A percentile compares a stretch with the other conserved stretches of the same genome.
These are phyloP conservation scores for Scolopax mira DNA, from an alignment of 2,113 vertebrate species.

Conservation along the genomic window DNA sequence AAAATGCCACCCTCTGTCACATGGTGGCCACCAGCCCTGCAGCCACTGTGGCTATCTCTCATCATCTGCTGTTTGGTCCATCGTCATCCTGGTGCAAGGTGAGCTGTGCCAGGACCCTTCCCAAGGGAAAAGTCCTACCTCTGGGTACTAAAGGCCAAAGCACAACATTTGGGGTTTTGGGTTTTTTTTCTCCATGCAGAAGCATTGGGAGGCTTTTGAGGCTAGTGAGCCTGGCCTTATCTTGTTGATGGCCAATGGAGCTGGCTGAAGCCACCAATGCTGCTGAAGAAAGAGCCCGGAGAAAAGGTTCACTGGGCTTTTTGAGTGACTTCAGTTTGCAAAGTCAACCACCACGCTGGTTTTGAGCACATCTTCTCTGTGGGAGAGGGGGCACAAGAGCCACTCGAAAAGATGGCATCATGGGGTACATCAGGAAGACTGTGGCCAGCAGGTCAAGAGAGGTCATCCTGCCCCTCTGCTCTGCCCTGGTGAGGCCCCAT, in stretches of 20 bases:
- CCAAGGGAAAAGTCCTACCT: neutral
- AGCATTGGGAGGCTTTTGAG: neutral
- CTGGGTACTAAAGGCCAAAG: neutral
- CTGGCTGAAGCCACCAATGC: neutral
- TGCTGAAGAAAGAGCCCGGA: neutral
- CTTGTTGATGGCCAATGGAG: neutral
- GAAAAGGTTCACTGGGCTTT: neutral
- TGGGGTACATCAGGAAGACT: too few species aligned
- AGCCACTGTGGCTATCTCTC: neutral
- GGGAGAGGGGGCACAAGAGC: neutral
- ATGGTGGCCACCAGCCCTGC: accelerated
- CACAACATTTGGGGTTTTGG: neutral
- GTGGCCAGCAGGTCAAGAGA: too few species aligned
- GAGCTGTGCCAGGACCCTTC: neutral
- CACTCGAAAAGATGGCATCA: neutral
- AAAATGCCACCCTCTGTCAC: neutral
- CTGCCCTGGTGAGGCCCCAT: too few species aligned
- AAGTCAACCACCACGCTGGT: accelerated
- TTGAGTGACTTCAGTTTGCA: neutral
- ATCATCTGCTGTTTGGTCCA: neutral
- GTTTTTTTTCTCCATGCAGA: neutral
- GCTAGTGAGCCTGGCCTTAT: neutral
- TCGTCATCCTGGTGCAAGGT: neutral
- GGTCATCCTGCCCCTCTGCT: too few species aligned
- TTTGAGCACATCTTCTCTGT: accelerated